Conservation (phyloP, 2,113 vertebrate species). For the Entosphenus tridentatus region DNA sequence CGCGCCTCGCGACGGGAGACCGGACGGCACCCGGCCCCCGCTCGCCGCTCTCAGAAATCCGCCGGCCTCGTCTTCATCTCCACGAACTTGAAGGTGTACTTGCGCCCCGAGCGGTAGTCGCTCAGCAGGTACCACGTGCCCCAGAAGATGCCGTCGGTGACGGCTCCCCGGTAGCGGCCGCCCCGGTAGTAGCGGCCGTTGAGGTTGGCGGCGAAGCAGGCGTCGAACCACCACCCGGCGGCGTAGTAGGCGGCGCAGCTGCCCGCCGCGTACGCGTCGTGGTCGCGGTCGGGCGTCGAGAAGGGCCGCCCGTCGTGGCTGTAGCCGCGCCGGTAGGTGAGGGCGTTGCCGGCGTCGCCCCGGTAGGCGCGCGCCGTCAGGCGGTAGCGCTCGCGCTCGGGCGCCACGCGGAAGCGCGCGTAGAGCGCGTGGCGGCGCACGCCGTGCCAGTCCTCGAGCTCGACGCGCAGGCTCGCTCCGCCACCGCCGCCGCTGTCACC, state of each 20-base stretch:
- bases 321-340: constrained; percentile 39
- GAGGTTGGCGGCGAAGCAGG: constrained; percentile 38
- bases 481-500: no score
- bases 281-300: constrained; percentile 30
- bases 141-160: constrained; percentile 41
- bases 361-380: constrained; percentile 31
- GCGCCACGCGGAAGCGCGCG: constrained; percentile 30
- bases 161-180: constrained; percentile 23
- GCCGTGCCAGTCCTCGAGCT: constrained; percentile 38
- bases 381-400: constrained; percentile 29
- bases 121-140: constrained; percentile 44
- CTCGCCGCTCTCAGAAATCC: no score
- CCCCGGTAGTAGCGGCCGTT: constrained; percentile 32
- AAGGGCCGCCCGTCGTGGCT: constrained; percentile 37
- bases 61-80: constrained; percentile 23
- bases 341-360: constrained; percentile 33
- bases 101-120: constrained; percentile 29
- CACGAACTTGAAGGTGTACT: constrained; percentile 34
- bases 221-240: constrained; percentile 41
- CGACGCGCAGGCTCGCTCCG: constrained; percentile 18
- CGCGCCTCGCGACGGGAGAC: no score
- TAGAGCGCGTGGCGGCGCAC: constrained; percentile 31
- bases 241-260: constrained; percentile 38
- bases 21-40: no score
- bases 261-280: constrained; percentile 30